Evolutionary conservation across 2,113 vertebrate species (phyloP).

Genomic region (Ciconia stormi): DNA sequence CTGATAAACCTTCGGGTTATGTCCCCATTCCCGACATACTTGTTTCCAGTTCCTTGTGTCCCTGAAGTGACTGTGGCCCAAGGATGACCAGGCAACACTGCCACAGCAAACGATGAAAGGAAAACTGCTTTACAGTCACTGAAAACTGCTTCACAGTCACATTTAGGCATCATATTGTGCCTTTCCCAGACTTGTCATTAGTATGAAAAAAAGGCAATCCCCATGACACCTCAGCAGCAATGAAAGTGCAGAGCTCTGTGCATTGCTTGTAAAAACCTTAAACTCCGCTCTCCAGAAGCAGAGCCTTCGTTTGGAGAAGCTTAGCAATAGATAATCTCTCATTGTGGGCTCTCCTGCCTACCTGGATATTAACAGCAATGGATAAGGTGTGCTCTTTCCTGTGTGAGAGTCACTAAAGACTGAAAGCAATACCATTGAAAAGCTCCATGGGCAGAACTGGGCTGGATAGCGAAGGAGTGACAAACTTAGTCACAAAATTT

Average conservation of each 20-base stretch:
- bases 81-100: not conserved
- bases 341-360: not conserved
- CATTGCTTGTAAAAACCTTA: not conserved
- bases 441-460: not conserved
- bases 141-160: not conserved
- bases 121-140: not conserved
- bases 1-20: not conserved
- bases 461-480: not conserved
- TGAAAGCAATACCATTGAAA: not conserved
- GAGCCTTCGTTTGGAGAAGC: not conserved
- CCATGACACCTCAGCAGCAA: not conserved
- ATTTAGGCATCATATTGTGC: not conserved
- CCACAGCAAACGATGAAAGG: not conserved
- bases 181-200: not conserved
- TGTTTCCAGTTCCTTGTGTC: not conserved
- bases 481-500: not conserved
- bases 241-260: not conserved
- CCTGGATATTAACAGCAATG: not conserved
- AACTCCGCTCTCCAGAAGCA: not conserved
- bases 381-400: not conserved
- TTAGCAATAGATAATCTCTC: not conserved
- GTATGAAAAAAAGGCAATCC: not conserved
- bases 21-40: not conserved
- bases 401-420: not conserved
- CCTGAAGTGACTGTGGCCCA: not conserved